phyloP scores from a whole-genome alignment of 2,888 invertebrate genomes.

The Chrysolina americana region DNA sequence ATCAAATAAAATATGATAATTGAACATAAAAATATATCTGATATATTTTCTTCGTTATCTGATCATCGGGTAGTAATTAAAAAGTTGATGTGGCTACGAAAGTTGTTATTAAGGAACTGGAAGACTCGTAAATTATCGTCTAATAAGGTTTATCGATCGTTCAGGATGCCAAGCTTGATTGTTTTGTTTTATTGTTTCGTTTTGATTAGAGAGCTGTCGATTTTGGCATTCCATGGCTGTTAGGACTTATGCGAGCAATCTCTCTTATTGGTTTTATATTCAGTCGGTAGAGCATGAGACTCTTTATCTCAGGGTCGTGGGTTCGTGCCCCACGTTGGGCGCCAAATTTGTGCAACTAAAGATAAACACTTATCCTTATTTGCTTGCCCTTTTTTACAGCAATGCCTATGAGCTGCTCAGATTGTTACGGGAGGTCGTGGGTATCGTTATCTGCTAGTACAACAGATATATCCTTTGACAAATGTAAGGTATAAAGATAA shows the following conservation, averaged over 20 bases:
- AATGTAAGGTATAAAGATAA: too few species aligned
- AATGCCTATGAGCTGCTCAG: too few species aligned
- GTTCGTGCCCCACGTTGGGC: too few species aligned
- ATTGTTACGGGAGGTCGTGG: too few species aligned
- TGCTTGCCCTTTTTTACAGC: too few species aligned
- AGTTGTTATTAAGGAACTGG: constrained; percentile 32
- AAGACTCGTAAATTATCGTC: constrained; percentile 29
- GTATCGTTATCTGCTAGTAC: too few species aligned
- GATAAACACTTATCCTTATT: too few species aligned
- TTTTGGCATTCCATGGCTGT: background rate
- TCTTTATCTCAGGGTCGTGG: constrained; percentile 72
- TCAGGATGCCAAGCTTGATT: constrained; percentile 12
- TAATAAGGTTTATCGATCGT: constrained; percentile 24
- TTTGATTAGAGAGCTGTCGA: background rate
- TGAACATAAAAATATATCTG: constrained; percentile 43
- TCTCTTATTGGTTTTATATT: too few species aligned
- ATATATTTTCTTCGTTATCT: constrained; percentile 47
- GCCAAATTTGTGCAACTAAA: too few species aligned
- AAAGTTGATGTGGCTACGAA: constrained; percentile 36
- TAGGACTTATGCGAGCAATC: background rate
- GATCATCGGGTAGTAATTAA: constrained; percentile 44
- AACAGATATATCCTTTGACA: too few species aligned
- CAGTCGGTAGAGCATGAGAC: constrained; percentile 74
- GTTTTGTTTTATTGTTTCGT: constrained; percentile 4
- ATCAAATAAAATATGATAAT: constrained; percentile 49